Conservation (phyloP, 2,888 invertebrate species). For the Pardosa pseudoannulata region DNA sequence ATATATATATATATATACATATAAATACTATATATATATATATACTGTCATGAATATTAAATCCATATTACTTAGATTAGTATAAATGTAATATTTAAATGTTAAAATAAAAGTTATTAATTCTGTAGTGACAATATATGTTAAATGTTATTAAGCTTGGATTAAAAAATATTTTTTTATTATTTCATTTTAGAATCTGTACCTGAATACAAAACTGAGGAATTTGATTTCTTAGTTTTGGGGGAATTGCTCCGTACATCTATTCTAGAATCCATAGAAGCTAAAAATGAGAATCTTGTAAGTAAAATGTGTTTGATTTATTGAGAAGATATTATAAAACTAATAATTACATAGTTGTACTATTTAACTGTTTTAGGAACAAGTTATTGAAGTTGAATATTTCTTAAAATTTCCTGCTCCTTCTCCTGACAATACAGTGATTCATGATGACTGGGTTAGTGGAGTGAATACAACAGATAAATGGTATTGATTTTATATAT, state of each 20-base stretch:
- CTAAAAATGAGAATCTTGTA: conserved; percentile 84
- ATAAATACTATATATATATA: no score
- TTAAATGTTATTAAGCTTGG: no score
- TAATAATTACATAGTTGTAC: not conserved
- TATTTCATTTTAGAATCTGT: not conserved
- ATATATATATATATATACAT: no score
- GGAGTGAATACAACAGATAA: conserved; percentile 85
- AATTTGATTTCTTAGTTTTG: conserved; percentile 92
- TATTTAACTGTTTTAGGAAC: conserved; percentile 81
- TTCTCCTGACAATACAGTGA: conserved; percentile 91
- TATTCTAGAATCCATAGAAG: conserved; percentile 85
- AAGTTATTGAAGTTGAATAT: conserved; percentile 92
- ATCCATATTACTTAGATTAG: no score
- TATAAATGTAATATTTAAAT: no score
- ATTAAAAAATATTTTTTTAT: no score
- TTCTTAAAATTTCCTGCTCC: conserved; percentile 93
- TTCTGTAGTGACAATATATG: no score
- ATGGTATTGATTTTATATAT: conserved; percentile 80
- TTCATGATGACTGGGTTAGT: conserved; percentile 99
- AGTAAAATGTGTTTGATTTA: conserved; percentile 56
- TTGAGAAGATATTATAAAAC: no score
- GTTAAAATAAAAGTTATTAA: no score
- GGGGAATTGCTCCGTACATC: conserved; percentile 88
- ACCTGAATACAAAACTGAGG: conserved; percentile 77
- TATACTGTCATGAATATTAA: no score